phyloP scores from a whole-genome alignment of 2,888 invertebrate genomes.

The Acheta domesticus region DNA sequence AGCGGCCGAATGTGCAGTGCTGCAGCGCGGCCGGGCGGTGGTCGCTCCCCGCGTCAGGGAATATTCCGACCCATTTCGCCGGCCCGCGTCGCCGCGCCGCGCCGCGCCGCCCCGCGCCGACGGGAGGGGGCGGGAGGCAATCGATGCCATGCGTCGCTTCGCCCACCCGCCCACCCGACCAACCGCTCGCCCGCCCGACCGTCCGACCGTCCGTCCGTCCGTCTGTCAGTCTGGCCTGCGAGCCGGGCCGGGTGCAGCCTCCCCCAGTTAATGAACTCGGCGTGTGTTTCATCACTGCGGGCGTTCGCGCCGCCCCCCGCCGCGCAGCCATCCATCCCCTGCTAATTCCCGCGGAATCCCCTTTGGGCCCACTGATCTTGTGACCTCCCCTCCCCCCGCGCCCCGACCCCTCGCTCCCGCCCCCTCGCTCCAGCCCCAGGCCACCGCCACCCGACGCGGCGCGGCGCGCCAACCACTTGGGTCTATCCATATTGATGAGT shows the following conservation, averaged over 20 bases:
- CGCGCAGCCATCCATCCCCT: slow-evolving; percentile 10
- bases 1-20: too few relatives aligned
- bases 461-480: not conserved
- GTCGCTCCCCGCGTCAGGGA: too few relatives aligned
- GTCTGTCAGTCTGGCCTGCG: not conserved
- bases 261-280: slow-evolving; percentile 18
- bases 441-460: not conserved
- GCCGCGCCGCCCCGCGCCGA: too few relatives aligned
- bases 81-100: too few relatives aligned
- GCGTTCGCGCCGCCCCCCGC: not conserved
- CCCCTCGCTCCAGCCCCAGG: not conserved
- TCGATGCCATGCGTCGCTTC: not conserved
- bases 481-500: slow-evolving; percentile 18
- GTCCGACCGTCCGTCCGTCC: not conserved
- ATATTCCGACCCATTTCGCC: too few relatives aligned
- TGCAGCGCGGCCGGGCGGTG: too few relatives aligned
- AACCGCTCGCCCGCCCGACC: not conserved
- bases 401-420: not conserved
- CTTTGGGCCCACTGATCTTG: slow-evolving; percentile 10
- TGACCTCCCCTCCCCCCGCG: not conserved
- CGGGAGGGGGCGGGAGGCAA: not conserved
- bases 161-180: not conserved
- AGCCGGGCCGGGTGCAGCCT: not conserved
- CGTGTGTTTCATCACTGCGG: slow-evolving; percentile 7
- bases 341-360: slow-evolving; percentile 4